Base-by-base conservation (phyloP, 2,113 vertebrate species). In the Platanista minor region DNA sequence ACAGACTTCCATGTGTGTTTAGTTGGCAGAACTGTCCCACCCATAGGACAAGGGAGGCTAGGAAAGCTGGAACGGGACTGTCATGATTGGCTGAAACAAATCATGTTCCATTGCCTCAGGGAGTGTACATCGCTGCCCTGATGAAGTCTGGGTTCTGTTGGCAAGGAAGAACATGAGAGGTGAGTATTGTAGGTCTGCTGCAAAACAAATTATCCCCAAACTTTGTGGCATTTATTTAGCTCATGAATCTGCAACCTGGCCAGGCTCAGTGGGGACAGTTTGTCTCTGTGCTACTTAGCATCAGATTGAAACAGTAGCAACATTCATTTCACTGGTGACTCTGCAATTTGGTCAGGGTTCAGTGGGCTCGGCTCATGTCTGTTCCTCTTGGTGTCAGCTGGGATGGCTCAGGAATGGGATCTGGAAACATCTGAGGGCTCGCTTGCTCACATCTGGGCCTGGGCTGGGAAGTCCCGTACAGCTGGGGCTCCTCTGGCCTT, bases 141-240 rank as follows among this genome's bases (percentile, higher is more conserved):
- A 52, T 12, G 52, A 64, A 46, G 4, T n/a, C 33, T 23, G 41
- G n/a, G 36, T 66, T 72, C 71, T 12, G 29, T 8, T 17, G 66
- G 29, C 18, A 31, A 74, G 77, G n/a, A 27, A 72, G 74, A 49
- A 15, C 0, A 4, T 0, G 5, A 9, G 17, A 27, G 25, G 41
- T 14, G 5, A n/a, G 29, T 12, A 1, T 1, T 0, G 0, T 3
- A 49, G 11, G n/a, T n/a, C 2, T 0, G 13, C 17, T 25, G 29
- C 17, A 2, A 52, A 13, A 52, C 17, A 59, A 46, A 15, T 46
- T 15, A 3, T 71, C 54, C 39, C 67, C 17, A 43, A 21, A 61
- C 6, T 9, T 2, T 77, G 13, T 13, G 69, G 17, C 31, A 7
- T 59, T 81, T 27, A 25, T 77, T 64, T 82, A 75, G 72, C 46